phyloP scores from a whole-genome alignment of 1,140 invertebrate species.

The Muscidifurax raptorellus region DNA sequence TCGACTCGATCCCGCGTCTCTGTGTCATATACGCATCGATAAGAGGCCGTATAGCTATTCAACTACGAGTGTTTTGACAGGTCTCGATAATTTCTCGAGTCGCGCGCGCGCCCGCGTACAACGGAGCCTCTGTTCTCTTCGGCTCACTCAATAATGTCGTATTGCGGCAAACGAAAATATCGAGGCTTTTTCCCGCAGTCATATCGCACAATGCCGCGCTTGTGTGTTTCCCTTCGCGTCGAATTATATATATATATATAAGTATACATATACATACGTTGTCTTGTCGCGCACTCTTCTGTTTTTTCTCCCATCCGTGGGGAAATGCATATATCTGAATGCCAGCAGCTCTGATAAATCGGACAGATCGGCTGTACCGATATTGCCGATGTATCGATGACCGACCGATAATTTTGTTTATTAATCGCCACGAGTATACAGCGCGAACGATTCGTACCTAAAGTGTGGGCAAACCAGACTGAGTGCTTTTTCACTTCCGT shows the following conservation, averaged over 20 bases:
- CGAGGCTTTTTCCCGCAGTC: conserved; percentile 2
- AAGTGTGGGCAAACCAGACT: too few species aligned
- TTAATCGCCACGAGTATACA: too few species aligned
- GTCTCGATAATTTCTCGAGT: conserved; percentile 56
- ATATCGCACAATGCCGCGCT: conserved; percentile 22
- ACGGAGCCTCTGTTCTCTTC: conserved; percentile 22
- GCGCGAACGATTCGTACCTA: too few species aligned
- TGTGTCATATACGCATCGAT: conserved; percentile 52
- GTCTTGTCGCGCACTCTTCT: background rate
- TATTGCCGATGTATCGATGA: too few species aligned
- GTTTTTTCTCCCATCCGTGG: background rate
- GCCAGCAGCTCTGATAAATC: too few species aligned
- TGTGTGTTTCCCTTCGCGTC: background rate
- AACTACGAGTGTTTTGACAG: conserved; percentile 58
- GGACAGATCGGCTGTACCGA: too few species aligned
- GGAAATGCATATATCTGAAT: too few species aligned
- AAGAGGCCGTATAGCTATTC: conserved; percentile 31
- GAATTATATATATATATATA: background rate
- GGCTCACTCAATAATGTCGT: background rate
- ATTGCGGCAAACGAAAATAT: conserved; percentile 39
- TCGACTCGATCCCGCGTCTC: background rate
- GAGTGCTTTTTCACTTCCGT: too few species aligned
- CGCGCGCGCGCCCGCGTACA: conserved; percentile 31
- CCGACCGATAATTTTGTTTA: too few species aligned
- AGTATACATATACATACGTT: background rate